A percentile compares a stretch with the other conserved stretches of the same genome.
phyloP scores from a whole-genome alignment of 2,888 invertebrate genomes.

The Sympetrum striolatum region DNA sequence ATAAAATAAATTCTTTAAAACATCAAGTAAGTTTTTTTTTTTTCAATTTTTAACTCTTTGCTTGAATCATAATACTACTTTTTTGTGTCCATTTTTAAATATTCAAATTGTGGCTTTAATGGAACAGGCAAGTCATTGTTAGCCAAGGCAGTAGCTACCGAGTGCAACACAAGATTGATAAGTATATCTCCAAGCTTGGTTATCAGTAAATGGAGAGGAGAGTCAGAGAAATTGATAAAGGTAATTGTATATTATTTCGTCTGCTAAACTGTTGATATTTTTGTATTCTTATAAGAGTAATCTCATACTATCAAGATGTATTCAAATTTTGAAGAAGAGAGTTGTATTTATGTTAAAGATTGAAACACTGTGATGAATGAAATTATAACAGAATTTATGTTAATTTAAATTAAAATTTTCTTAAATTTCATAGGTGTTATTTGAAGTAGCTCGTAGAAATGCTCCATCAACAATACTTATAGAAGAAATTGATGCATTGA shows the following conservation, averaged over 20 bases:
- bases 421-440: constrained; percentile 70
- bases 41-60: too few relatives aligned
- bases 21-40: too few relatives aligned
- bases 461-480: constrained; percentile 92
- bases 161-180: constrained; percentile 82
- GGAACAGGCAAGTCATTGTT: constrained; percentile 80
- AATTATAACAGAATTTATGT: background rate
- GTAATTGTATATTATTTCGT: constrained; percentile 58
- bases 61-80: too few relatives aligned
- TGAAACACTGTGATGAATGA: too few relatives aligned
- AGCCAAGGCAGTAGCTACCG: constrained; percentile 86
- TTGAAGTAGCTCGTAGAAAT: constrained; percentile 83
- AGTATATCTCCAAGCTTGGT: constrained; percentile 88
- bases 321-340: background rate
- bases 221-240: constrained; percentile 91
- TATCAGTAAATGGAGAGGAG: constrained; percentile 96
- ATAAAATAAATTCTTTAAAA: too few relatives aligned
- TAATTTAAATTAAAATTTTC: background rate
- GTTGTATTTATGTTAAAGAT: background rate
- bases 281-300: background rate
- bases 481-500: constrained; percentile 89
- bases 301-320: background rate
- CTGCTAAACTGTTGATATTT: background rate
- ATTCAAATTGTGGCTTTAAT: constrained; percentile 55
- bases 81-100: background rate